phyloP scores from a whole-genome alignment of 2,797 vertebrate species.

The Craterocephalus amniculus region DNA sequence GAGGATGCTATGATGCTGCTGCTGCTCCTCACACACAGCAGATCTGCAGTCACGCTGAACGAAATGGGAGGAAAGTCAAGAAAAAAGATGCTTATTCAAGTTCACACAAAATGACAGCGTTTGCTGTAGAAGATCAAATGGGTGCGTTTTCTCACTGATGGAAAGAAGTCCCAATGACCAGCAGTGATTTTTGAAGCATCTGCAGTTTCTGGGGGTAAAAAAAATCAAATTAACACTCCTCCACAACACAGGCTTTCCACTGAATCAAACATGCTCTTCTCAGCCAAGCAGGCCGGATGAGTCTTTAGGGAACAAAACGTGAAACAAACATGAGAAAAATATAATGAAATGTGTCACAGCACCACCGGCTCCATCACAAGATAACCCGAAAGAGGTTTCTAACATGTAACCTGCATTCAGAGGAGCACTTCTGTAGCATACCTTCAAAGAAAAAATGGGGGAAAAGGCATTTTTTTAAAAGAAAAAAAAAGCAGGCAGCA shows the following conservation, averaged over 20 bases:
- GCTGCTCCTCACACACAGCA: slow-evolving; percentile 16
- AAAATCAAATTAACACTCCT: slow-evolving; percentile 18
- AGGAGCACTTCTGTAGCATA: slow-evolving; percentile 23
- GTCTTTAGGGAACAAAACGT: slow-evolving; percentile 19
- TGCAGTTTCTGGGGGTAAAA: slow-evolving; percentile 31
- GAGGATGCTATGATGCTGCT: slow-evolving; percentile 42
- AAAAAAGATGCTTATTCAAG: background rate
- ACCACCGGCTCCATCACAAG: slow-evolving; percentile 10
- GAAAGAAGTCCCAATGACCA: slow-evolving; percentile 1
- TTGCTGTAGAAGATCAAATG: background rate
- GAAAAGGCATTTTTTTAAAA: background rate
- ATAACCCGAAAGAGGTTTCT: background rate
- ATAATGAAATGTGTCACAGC: slow-evolving; percentile 21
- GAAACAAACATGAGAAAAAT: slow-evolving; percentile 16
- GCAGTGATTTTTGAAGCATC: slow-evolving; percentile 17
- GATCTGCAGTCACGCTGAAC: slow-evolving; percentile 1
- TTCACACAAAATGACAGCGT: slow-evolving; percentile 4
- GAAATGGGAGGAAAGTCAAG: background rate
- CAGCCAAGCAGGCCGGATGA: slow-evolving; percentile 1
- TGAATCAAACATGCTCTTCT: slow-evolving; percentile 29
- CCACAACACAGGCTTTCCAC: slow-evolving; percentile 26
- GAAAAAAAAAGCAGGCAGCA: slow-evolving; percentile 44
- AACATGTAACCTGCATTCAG: slow-evolving; percentile 5
- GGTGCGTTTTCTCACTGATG: slow-evolving; percentile 8
- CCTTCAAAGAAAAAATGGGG: slow-evolving; percentile 41